phyloP scores from a whole-genome alignment of 64 coral and sea anemone genomes.

The Porites lutea region DNA sequence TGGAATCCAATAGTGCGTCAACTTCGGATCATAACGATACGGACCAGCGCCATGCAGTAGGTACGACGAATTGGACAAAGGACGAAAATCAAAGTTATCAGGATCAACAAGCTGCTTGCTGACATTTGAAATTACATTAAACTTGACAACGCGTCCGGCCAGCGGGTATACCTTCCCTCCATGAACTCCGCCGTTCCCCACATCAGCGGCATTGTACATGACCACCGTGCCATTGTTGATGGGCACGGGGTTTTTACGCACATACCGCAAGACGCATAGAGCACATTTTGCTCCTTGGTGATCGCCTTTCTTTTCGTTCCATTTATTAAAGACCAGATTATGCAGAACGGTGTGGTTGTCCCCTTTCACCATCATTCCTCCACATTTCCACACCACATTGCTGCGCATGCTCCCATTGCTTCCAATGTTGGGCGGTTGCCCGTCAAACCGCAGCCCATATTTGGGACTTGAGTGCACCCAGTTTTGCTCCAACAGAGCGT shows the following conservation, averaged over 20 bases:
- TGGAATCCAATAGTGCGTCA: slow-evolving; percentile 44
- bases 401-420: background rate
- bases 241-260: slow-evolving; percentile 49
- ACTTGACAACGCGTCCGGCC: slow-evolving; percentile 23
- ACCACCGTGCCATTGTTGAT: slow-evolving; percentile 47
- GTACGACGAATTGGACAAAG: slow-evolving; percentile 15
- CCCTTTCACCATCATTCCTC: slow-evolving; percentile 41
- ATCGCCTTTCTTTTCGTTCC: slow-evolving; percentile 25
- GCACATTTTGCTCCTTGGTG: slow-evolving; percentile 29
- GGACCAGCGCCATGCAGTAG: slow-evolving; percentile 23
- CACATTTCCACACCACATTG: slow-evolving; percentile 38
- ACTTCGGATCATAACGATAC: slow-evolving; percentile 4
- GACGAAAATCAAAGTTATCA: slow-evolving; percentile 63
- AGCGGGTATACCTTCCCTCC: slow-evolving; percentile 5
- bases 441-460: slow-evolving; percentile 40
- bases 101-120: slow-evolving; percentile 51
- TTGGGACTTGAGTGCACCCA: slow-evolving; percentile 48
- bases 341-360: slow-evolving; percentile 23
- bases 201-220: slow-evolving; percentile 45
- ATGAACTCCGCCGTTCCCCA: slow-evolving; percentile 50
- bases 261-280: slow-evolving; percentile 51
- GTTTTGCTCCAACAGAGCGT: slow-evolving; percentile 23
- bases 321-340: slow-evolving; percentile 35
- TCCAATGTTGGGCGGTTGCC: slow-evolving; percentile 24
- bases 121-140: slow-evolving; percentile 39